These are phyloP conservation scores for Hippocampus abdominalis DNA, from an alignment of 2,113 vertebrate genomes.

Conservation along the genomic window DNA sequence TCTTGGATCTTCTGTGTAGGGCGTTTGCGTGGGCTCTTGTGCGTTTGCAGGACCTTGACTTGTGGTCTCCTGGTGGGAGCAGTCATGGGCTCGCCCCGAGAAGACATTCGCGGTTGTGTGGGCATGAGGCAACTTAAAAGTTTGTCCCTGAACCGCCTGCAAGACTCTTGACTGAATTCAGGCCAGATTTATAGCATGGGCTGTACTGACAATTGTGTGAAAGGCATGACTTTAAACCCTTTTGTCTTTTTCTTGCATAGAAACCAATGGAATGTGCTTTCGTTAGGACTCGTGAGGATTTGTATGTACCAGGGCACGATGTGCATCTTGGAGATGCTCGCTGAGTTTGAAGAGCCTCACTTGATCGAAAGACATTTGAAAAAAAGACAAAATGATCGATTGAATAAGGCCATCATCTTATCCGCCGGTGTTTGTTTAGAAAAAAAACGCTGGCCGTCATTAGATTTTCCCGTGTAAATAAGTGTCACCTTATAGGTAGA, in stretches of 20 bases:
- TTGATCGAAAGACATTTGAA: not conserved
- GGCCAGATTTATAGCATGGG: slow-evolving; percentile 54
- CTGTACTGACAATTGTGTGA: slow-evolving; percentile 47
- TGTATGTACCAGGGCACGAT: slow-evolving; percentile 41
- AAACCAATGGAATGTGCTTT: slow-evolving; percentile 70
- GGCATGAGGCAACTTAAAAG: slow-evolving; percentile 41
- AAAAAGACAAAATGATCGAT: slow-evolving; percentile 12
- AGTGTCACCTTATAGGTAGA: slow-evolving; percentile 36
- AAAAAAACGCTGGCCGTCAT: slow-evolving; percentile 15
- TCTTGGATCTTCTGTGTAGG: not conserved
- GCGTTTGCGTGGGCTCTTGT: not conserved
- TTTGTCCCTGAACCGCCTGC: slow-evolving; percentile 47
- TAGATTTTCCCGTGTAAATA: slow-evolving; percentile 39
- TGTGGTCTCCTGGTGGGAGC: slow-evolving; percentile 38
- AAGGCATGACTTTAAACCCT: slow-evolving; percentile 54
- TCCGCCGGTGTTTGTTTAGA: not conserved
- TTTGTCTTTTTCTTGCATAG: slow-evolving; percentile 66
- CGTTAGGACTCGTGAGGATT: slow-evolving; percentile 41
- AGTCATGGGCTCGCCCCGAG: slow-evolving; percentile 35
- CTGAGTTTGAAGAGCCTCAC: slow-evolving; percentile 51
- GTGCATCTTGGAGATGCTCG: slow-evolving; percentile 52
- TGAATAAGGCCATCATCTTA: slow-evolving; percentile 49
- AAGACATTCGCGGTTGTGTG: not conserved
- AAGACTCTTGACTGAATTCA: slow-evolving; percentile 33
- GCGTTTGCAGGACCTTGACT: slow-evolving; percentile 28